Percentiles rank a stretch among this genome's conserved stretches.
phyloP scores from a whole-genome alignment of 2,797 vertebrate species.

The Crypturellus tataupa region DNA sequence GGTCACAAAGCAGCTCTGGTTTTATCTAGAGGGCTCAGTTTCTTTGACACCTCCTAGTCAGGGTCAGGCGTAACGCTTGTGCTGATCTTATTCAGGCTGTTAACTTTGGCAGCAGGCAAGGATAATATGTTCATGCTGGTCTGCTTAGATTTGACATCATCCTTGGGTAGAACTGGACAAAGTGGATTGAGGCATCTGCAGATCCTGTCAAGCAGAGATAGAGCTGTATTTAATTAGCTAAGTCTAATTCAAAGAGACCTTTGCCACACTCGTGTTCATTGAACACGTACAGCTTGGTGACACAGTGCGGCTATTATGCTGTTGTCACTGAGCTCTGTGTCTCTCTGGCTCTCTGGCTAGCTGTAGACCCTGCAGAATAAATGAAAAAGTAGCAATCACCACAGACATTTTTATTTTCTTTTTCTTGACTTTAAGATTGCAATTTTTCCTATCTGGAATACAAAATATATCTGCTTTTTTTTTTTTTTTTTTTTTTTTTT shows the following conservation, averaged over 20 bases:
- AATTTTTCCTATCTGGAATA: neutral
- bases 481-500: neutral
- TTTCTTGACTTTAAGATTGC: neutral
- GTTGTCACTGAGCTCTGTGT: neutral
- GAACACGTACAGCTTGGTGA: neutral
- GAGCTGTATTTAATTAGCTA: constrained; percentile 57
- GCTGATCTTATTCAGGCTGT: constrained; percentile 1
- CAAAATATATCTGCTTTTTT: neutral
- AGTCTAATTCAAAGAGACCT: constrained; percentile 26
- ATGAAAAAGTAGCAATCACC: neutral
- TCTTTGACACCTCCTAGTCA: neutral
- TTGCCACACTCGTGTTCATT: neutral
- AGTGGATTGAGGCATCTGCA: constrained; percentile 7
- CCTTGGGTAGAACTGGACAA: neutral
- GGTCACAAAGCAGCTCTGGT: neutral
- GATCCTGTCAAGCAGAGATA: constrained; percentile 6
- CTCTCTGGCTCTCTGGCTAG: neutral
- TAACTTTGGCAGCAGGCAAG: neutral
- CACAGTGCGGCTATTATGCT: rapidly evolving
- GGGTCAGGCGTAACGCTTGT: neutral
- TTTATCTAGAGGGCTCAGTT: neutral
- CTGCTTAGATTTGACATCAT: neutral
- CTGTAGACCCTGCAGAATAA: neutral
- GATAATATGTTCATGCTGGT: rapidly evolving
- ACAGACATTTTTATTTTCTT: neutral